Conservation (phyloP, 2,113 vertebrate species). For the Antechinus stuartii region DNA sequence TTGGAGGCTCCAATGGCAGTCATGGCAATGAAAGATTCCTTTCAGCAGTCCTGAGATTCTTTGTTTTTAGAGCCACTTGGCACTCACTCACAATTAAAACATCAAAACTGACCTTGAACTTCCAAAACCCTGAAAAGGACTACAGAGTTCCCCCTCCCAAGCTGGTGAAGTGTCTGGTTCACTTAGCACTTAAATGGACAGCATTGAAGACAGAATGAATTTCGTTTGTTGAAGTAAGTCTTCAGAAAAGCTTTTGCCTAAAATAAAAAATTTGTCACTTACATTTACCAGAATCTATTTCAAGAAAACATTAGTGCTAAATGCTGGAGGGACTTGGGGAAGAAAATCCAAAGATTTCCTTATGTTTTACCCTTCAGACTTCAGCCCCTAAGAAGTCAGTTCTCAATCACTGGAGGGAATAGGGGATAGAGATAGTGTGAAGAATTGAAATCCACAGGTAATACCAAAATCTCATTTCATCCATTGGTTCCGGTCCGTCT, state of each 20-base stretch:
- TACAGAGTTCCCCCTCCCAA: not conserved
- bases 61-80: not conserved
- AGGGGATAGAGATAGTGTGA: not conserved
- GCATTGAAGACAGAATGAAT: not conserved
- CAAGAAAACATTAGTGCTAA: constrained; percentile 48
- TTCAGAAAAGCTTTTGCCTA: constrained; percentile 29
- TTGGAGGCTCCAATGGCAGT: not conserved
- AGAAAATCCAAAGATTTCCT: not conserved
- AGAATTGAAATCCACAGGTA: not conserved
- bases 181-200: not conserved
- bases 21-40: not conserved
- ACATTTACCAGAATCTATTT: constrained; percentile 13
- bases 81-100: not conserved
- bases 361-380: not conserved
- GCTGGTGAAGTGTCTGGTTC: not conserved
- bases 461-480: not conserved
- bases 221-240: constrained; percentile 17
- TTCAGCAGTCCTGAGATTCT: not conserved
- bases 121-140: not conserved
- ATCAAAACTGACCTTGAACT: not conserved
- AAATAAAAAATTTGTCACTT: constrained; percentile 12
- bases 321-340: not conserved
- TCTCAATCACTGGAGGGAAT: not conserved
- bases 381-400: not conserved
- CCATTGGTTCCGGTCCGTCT: not conserved